Conservation (phyloP, 2,888 invertebrate species). For the Perithous albicinctus region DNA sequence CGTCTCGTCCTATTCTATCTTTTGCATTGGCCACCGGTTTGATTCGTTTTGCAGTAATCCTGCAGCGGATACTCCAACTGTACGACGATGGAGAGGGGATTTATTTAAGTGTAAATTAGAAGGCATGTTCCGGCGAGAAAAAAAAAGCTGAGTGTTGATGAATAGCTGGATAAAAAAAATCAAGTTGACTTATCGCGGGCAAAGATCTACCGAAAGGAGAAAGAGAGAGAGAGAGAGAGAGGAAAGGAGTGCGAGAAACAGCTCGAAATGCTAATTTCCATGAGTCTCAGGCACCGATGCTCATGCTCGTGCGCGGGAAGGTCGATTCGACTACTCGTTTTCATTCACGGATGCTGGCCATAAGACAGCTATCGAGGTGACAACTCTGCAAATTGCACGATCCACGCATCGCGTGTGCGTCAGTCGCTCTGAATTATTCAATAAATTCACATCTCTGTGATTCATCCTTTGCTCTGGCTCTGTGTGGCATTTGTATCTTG, state of each 20-base stretch:
- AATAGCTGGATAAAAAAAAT: slow-evolving; percentile 1
- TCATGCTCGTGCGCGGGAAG: slow-evolving; percentile 31
- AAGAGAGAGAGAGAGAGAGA: slow-evolving; percentile 1
- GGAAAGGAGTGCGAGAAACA: neutral
- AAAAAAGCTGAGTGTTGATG: slow-evolving; percentile 13
- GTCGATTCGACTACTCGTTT: slow-evolving; percentile 3
- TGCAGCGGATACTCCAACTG: neutral
- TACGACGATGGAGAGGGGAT: slow-evolving; percentile 20
- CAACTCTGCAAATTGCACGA: slow-evolving; percentile 67
- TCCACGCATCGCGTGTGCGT: slow-evolving; percentile 50
- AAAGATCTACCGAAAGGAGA: slow-evolving; percentile 18
- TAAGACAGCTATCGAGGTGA: slow-evolving; percentile 49
- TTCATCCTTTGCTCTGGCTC: slow-evolving; percentile 10
- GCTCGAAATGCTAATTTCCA: slow-evolving; percentile 49
- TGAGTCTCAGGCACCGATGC: slow-evolving; percentile 39
- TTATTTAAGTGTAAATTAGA: slow-evolving; percentile 57
- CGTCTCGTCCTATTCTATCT: neutral
- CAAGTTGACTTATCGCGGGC: slow-evolving; percentile 41
- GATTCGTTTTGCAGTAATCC: neutral
- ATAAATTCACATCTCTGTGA: slow-evolving; percentile 53
- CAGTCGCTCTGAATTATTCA: slow-evolving; percentile 62
- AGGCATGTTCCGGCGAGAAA: neutral
- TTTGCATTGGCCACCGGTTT: neutral
- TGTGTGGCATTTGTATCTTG: slow-evolving; percentile 21
- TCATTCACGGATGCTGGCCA: slow-evolving; percentile 29